These are phyloP conservation scores for Actinia equina DNA, from an alignment of 64 coral and sea anemone species.

Conservation along the genomic window DNA sequence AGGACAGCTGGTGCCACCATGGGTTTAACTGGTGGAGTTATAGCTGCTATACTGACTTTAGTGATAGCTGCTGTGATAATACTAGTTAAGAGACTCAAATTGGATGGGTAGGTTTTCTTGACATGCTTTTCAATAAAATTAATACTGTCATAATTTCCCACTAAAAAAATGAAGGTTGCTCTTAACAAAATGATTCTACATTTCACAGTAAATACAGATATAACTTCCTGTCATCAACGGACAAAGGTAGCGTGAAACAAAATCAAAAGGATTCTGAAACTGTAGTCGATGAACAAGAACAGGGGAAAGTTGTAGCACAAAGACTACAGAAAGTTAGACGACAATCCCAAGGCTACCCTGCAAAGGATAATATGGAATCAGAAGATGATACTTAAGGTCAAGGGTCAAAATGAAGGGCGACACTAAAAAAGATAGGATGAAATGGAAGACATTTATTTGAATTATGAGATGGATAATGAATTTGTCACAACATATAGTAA, in stretches of 20 bases:
- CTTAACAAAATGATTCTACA: neutral
- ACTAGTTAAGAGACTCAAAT: neutral
- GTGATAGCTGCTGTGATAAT: neutral
- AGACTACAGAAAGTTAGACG: slow-evolving; percentile 28
- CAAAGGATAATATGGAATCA: slow-evolving; percentile 45
- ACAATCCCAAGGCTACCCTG: slow-evolving; percentile 41
- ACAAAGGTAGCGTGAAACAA: neutral
- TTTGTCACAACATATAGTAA: neutral
- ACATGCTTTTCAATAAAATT: neutral
- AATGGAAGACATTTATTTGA: slow-evolving; percentile 38
- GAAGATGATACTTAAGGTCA: slow-evolving; percentile 20
- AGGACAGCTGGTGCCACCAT: neutral
- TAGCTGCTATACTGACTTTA: neutral
- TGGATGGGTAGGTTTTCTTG: neutral
- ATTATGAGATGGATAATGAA: neutral
- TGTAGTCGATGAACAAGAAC: neutral
- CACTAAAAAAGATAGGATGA: slow-evolving; percentile 22
- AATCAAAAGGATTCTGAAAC: neutral
- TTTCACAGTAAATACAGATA: neutral
- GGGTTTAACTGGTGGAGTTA: neutral
- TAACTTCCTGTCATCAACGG: neutral
- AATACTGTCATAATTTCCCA: neutral
- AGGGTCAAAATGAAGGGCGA: slow-evolving; percentile 13
- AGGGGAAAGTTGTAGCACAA: slow-evolving; percentile 1
- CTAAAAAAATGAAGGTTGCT: neutral